Evolutionary conservation across 2,888 invertebrate genomes (phyloP).

Genomic region (Pachliopta kotzebuea): DNA sequence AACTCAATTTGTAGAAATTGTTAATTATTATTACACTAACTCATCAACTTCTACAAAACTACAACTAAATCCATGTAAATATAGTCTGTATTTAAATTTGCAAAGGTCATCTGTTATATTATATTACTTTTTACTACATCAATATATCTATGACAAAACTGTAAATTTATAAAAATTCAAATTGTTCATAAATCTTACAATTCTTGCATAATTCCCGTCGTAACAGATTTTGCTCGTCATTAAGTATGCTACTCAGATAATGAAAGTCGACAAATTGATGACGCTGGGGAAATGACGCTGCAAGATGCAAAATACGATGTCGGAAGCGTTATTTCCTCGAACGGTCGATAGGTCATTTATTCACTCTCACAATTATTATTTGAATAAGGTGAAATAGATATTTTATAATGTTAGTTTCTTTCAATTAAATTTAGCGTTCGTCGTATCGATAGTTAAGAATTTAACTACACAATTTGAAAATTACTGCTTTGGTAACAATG

Average conservation of each 20-base stretch:
- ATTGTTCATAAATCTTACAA: background rate
- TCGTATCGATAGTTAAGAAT: too few species aligned
- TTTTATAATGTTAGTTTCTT: background rate
- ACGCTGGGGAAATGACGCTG: constrained; percentile 22
- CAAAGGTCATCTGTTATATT: background rate
- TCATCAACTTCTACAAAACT: too few species aligned
- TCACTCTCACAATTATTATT: background rate
- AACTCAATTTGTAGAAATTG: too few species aligned
- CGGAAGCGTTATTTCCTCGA: constrained; percentile 12
- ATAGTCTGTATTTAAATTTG: background rate
- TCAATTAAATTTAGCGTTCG: too few species aligned
- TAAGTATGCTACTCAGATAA: constrained; percentile 25
- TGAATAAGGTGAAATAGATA: background rate
- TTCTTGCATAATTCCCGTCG: constrained; percentile 10
- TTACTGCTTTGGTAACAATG: too few species aligned
- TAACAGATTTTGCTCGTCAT: constrained; percentile 25
- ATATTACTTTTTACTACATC: background rate
- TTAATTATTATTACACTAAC: too few species aligned
- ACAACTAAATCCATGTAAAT: too few species aligned
- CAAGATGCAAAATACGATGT: constrained; percentile 23
- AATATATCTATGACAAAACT: background rate
- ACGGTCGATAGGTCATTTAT: constrained; percentile 11
- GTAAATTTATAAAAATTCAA: background rate
- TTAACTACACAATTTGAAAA: too few species aligned
- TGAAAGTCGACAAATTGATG: constrained; percentile 21